phyloP scores from a whole-genome alignment of 2,797 vertebrate species.

The Cirrhinus molitorella region DNA sequence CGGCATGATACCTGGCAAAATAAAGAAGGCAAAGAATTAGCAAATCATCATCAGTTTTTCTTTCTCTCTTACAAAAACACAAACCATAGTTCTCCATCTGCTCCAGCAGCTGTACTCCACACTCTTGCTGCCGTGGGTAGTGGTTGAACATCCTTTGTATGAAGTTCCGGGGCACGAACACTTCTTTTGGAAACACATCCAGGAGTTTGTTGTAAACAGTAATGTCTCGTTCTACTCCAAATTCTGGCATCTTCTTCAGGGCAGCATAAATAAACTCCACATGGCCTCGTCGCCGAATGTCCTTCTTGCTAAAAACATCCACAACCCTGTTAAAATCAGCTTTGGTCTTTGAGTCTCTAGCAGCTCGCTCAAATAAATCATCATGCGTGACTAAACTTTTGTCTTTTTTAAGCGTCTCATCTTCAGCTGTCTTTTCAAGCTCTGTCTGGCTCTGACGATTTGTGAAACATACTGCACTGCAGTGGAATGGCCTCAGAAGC shows the following conservation, averaged over 20 bases:
- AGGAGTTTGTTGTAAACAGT: slow-evolving; percentile 86
- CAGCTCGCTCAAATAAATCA: slow-evolving; percentile 76
- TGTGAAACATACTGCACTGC: slow-evolving; percentile 58
- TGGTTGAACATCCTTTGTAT: slow-evolving; percentile 90
- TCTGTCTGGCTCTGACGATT: slow-evolving; percentile 32
- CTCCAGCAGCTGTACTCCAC: slow-evolving; percentile 85
- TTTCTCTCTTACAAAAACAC: neutral
- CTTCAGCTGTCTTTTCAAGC: slow-evolving; percentile 38
- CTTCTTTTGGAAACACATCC: slow-evolving; percentile 90
- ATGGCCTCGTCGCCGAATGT: slow-evolving; percentile 84
- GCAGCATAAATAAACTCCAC: slow-evolving; percentile 92
- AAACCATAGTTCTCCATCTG: slow-evolving; percentile 88
- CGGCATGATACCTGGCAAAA: slow-evolving; percentile 83
- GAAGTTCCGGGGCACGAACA: slow-evolving; percentile 84
- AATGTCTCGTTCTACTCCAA: slow-evolving; percentile 85
- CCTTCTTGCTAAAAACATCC: slow-evolving; percentile 75
- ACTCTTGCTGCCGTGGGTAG: slow-evolving; percentile 91
- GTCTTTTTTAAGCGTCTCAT: slow-evolving; percentile 22
- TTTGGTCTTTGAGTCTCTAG: slow-evolving; percentile 71
- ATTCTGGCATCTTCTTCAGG: slow-evolving; percentile 87
- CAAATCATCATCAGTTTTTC: neutral
- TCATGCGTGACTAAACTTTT: slow-evolving; percentile 66
- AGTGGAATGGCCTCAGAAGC: slow-evolving; percentile 68
- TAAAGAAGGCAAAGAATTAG: neutral
- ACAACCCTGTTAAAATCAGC: slow-evolving; percentile 81